Base-by-base conservation (phyloP, 2,888 invertebrate species). In the Actias luna region DNA sequence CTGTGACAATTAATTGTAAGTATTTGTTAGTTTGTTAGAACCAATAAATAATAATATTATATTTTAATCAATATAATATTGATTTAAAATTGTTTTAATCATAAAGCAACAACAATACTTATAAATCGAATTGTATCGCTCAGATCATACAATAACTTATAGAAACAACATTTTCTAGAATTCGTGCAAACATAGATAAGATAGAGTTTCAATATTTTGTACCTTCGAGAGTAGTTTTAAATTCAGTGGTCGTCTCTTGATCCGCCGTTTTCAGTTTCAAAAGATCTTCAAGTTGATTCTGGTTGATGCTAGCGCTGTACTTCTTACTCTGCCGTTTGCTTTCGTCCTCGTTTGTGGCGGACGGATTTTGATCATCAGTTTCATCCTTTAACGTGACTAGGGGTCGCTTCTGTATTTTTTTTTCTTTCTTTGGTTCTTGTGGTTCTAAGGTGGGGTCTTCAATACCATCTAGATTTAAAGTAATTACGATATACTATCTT, bases 281-380 rank as follows among this genome's bases (percentile, higher is more conserved):
- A n/a, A 84, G 72, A 27, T 89, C 87, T 39, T 88, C 86, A 7
- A 92, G 69, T 67, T 89, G 87, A 67, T 89, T 91, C 76, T 89
- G 89, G 39, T 86, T 90, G 69, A 91, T 88, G 63, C 82, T 86
- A 8, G 89, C 70, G 69, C 90, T 92, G 79, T 87, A 92, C 70
- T 92, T 92, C 78, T 92, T 92, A 73, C 92, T 91, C 66, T 92
- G 91, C 68, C 92, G 80, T 70, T 88, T 90, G 39, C 79, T 85
- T 66, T 91, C 89, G 5, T 91, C 90, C 25, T 92, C 92, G 63
- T 85, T 91, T 0, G 90, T 89, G 0, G 92, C 92, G 1, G 89
- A 85, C 0, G 87, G 85, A 67, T 89, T 92, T 66, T 90, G 92
- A 69, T 91, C 90, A 18, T 72, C 73, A 0, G 67, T 62, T 35